Evolutionary conservation across 2,797 vertebrate genomes (phyloP), one percentile per base, ranked within the genome.

Genomic region (Halcyon badia): DNA sequence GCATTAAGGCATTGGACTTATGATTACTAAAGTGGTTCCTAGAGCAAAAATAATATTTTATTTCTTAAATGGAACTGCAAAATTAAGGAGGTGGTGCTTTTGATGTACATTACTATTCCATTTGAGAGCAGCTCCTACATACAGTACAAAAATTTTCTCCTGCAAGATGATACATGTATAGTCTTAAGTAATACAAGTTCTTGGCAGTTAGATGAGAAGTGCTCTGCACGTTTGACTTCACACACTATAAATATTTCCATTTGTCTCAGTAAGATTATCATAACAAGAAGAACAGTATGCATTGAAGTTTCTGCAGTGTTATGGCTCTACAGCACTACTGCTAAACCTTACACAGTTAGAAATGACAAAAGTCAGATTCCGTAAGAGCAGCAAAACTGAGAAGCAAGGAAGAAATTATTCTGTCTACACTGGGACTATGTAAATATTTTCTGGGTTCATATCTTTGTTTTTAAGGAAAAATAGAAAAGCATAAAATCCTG

Each of bases 11-110:
- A 95, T 89, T 90, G 77, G 88, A 95, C 20, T 91, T 83, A n/a
- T 6, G 41, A 96, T 97, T 97, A 95, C 35, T 94, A 76, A 96
- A 95, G 52, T 20, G n/a, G 60, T 93, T 94, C 75, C 79, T 95
- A 81, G 95, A 89, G 90, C 48, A 91, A 78, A 52, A 41, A 39
- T 58, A 92, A 54, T 92, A 39, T 82, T 77, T 88, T 89, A 78
- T 96, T 97, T 97, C 49, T 94, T 16, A 48, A 64, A 57, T 89
- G 58, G 89, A 90, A 92, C 15, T 94, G 73, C 82, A 92, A 66
- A 94, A 96, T 64, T 51, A 94, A 95, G 35, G 58, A 56, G 11
- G 14, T 37, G 25, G 39, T 20, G 10, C 54, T 87, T 94, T 52
- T 94, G 46, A 60, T 85, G 28, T 58, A 87, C 13, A 13, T n/a